Conservation (phyloP, 2,888 invertebrate species). For the Agrenia bidenticulata region DNA sequence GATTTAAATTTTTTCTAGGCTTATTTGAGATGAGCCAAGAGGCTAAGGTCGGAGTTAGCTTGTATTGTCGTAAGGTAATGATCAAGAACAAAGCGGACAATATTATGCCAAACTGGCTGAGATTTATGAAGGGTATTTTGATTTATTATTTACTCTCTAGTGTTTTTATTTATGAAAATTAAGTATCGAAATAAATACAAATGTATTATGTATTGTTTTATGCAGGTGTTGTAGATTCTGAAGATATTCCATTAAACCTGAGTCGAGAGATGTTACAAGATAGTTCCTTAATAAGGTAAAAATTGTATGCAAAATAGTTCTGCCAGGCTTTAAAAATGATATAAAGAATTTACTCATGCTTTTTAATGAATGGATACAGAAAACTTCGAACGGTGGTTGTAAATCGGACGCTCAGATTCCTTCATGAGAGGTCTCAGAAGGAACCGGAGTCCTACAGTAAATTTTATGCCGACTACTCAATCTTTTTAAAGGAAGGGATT, state of each 20-base stretch:
- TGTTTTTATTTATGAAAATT: background rate
- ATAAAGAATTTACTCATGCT: background rate
- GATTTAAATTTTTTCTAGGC: conserved; percentile 58
- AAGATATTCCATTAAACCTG: conserved; percentile 96
- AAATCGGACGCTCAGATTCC: conserved; percentile 76
- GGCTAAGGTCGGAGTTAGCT: conserved; percentile 77
- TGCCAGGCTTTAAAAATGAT: background rate
- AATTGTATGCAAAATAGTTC: background rate
- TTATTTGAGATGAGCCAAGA: conserved; percentile 88
- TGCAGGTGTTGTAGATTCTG: conserved; percentile 94
- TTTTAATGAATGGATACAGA: conserved; percentile 57
- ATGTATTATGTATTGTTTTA: background rate
- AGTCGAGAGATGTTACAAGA: conserved; percentile 95
- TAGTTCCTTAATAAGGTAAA: conserved; percentile 78
- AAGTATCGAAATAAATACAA: background rate
- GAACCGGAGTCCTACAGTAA: conserved; percentile 75
- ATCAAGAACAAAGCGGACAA: conserved; percentile 89
- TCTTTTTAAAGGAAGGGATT: conserved; percentile 94
- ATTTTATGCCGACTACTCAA: conserved; percentile 88
- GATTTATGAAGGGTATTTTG: conserved; percentile 81
- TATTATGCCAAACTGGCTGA: conserved; percentile 88
- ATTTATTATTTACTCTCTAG: background rate
- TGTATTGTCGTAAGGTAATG: conserved; percentile 89
- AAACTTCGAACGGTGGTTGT: conserved; percentile 83
- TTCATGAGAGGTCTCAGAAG: conserved; percentile 81